Base-by-base conservation (phyloP, 2,113 vertebrate genomes). In the Casuarius casuarius region DNA sequence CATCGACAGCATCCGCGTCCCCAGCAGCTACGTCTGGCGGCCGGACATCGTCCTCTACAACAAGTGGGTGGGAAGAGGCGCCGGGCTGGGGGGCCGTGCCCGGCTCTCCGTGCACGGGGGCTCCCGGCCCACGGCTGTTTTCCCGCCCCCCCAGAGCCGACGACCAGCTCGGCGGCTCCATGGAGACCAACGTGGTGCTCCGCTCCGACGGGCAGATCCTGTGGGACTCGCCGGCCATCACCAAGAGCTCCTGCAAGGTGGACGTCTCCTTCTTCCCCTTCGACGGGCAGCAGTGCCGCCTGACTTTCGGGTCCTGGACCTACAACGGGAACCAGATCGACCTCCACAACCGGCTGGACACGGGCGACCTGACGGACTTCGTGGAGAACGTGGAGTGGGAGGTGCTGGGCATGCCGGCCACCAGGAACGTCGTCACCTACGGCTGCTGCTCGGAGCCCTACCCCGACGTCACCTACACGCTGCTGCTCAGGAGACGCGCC, bases 241-340 rank as follows among this genome's bases (percentile, higher is more conserved):
- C 99, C 77, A 99, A 98, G 96, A 99, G 99, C 97, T 99, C 99
- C 67, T 99, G 99, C 98, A 98, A 98, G 67, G 99, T 99, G 92
- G 99, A 99, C 10, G 99, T 99, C 89, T 98, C 99, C 6, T 99
- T 98, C 95, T 99, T 99, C 94, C 99, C 99, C 25, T 99, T 99
- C 3, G 99, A 99, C 1, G 93, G 98, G 7, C 99, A 99, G 98
- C 98, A 92, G 62, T 99, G 99, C 89, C 97, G 90, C 84, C 98
- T 99, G 96, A 99, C 99, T 35, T 99, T 99, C 1, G 99, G 99
- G 88, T 99, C 99, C n/a, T 99, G 99, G 99, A 99, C 99, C 20
- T 98, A 99, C 97, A 99, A 98, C 1, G 99, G 99, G 3, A 99
- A 99, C 97, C 99, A 99, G 94, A 97, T 99, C 7, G 98, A 99